Base-by-base conservation (phyloP, 2,888 invertebrate species). In the Blastobasis adustella region DNA sequence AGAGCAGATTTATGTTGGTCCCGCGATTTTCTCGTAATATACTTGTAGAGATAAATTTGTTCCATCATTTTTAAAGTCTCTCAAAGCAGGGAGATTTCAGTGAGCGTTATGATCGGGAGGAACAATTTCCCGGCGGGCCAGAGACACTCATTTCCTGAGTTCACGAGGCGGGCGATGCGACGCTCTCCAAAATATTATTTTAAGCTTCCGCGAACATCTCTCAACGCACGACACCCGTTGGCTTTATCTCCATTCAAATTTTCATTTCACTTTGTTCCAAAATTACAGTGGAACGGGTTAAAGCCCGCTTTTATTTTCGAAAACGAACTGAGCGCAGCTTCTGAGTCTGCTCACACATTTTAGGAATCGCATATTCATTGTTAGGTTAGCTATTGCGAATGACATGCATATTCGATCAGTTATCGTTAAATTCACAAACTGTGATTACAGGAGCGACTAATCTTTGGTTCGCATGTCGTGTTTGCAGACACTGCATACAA, bases 41-140 rank as follows among this genome's bases (percentile, higher is more conserved):
- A 76, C 69, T 74, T 66, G 66, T 68, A 71, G 67, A 72, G 76
- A 82, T 77, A 79, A 82, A 82, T 79, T 73, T 74, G 72, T 72
- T 68, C 71, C 74, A 79, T 80, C 73, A 73, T 78, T 82, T 75
- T 82, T 76, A 76, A 79, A 84, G 76, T 76, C 71, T 76, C 73
- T 78, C 70, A 79, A 73, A 81, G 76, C 71, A 71, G 73, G 70
- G 71, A 76, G 78, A 78, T 82, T 79, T 68, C 71, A 76, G 73
- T 78, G 74, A 77, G 75, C 76, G 79, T 79, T 82, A 83, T 84
- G 83, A 83, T 85, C 81, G 76, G 77, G 72, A 77, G 78, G 81
- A 79, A 80, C 83, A 82, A 85, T 86, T 85, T 86, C 86, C 86
- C 86, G 80, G 62, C 74, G 82, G 84, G 73, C 73, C 82, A 79